Percentiles rank a stretch among this genome's conserved stretches.
phyloP scores from a whole-genome alignment of 1,140 invertebrate species.

The Ceratina japonica region DNA sequence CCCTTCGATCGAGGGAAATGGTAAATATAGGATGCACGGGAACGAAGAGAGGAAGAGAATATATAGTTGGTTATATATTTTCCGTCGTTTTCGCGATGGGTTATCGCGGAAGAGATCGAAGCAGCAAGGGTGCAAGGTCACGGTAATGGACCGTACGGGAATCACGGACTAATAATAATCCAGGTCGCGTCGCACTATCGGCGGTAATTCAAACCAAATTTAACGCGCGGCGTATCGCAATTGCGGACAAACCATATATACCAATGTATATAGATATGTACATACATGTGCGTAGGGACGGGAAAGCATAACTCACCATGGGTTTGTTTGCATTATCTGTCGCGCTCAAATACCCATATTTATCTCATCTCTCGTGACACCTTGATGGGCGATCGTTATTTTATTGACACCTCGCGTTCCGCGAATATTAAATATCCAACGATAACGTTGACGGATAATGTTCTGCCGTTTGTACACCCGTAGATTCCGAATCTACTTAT shows the following conservation, averaged over 20 bases:
- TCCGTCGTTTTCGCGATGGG: slow-evolving; percentile 23
- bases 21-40: background rate
- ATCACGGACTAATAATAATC: slow-evolving; percentile 74
- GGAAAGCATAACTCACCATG: slow-evolving; percentile 74
- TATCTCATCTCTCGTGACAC: slow-evolving; percentile 72
- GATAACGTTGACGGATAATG: slow-evolving; percentile 15
- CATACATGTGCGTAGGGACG: slow-evolving; percentile 13
- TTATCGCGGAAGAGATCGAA: slow-evolving; percentile 41
- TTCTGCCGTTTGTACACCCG: background rate
- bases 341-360: slow-evolving; percentile 75
- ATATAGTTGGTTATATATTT: slow-evolving; percentile 28
- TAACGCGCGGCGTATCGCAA: slow-evolving; percentile 72
- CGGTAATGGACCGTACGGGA: slow-evolving; percentile 69
- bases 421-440: slow-evolving; percentile 61
- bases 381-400: slow-evolving; percentile 70
- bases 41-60: background rate
- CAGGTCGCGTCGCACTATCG: slow-evolving; percentile 67
- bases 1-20: background rate
- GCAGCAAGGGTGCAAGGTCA: slow-evolving; percentile 56
- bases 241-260: slow-evolving; percentile 66
- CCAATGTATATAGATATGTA: too few relatives aligned
- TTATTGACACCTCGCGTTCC: slow-evolving; percentile 67
- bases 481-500: background rate
- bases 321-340: slow-evolving; percentile 76
- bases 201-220: slow-evolving; percentile 76